These are phyloP conservation scores for Rhynchotus rufescens DNA, from an alignment of 2,797 vertebrate genomes.

Conservation along the genomic window DNA sequence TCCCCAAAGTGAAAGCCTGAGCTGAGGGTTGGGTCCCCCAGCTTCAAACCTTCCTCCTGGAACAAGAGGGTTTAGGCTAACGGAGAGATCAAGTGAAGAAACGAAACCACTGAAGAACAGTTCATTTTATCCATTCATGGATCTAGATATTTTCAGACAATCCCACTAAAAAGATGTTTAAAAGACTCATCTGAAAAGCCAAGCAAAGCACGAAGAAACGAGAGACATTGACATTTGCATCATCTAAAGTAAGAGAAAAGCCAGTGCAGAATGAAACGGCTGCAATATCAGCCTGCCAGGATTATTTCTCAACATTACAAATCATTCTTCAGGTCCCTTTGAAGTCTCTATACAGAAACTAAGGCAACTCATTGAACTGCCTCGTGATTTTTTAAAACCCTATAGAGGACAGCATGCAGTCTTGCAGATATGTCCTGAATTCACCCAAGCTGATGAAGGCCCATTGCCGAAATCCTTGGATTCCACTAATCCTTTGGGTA, in stretches of 20 bases:
- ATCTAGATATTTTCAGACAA: neutral
- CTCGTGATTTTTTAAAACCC: neutral
- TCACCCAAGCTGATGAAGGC: neutral
- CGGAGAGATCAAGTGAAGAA: neutral
- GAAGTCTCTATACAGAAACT: slow-evolving; percentile 65
- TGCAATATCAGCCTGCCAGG: slow-evolving; percentile 47
- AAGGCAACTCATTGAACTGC: slow-evolving; percentile 30
- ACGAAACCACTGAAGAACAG: neutral
- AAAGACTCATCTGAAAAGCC: neutral
- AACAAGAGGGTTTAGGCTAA: neutral
- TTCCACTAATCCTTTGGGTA: neutral
- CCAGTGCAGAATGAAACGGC: slow-evolving; percentile 47
- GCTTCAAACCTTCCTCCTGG: neutral
- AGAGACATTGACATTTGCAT: slow-evolving; percentile 45
- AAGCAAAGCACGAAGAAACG: neutral
- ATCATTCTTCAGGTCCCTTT: slow-evolving; percentile 50
- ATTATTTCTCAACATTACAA: slow-evolving; percentile 36
- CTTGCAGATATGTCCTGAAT: slow-evolving; percentile 33
- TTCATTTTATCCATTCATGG: neutral
- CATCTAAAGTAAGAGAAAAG: slow-evolving; percentile 10
- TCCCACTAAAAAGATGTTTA: neutral
- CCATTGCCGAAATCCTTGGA: neutral
- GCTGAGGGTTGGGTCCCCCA: neutral
- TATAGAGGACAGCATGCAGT: slow-evolving; percentile 46
- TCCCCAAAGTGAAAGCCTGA: neutral